Evolutionary conservation across 2,888 invertebrate genomes (phyloP).

Genomic region (Hirtodrosophila alboralis): DNA sequence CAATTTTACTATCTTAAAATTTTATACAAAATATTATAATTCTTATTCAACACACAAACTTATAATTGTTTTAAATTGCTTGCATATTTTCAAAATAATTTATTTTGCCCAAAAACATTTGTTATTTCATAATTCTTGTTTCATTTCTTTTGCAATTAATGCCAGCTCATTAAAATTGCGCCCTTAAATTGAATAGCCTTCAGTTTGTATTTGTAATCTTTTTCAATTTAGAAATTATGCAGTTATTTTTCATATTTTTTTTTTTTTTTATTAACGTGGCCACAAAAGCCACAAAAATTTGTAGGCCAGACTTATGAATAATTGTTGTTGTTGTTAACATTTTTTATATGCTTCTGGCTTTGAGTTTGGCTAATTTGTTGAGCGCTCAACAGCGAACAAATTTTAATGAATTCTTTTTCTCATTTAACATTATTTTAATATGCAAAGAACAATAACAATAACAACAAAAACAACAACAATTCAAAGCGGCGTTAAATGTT

Average conservation of each 20-base stretch:
- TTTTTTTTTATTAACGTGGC: too few relatives aligned
- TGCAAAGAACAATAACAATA: constrained; percentile 36
- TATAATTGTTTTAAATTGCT: too few relatives aligned
- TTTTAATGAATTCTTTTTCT: constrained; percentile 62
- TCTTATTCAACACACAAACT: too few relatives aligned
- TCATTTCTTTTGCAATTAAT: constrained; percentile 8
- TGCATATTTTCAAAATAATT: too few relatives aligned
- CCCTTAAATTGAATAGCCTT: neutral
- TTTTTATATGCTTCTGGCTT: constrained; percentile 14
- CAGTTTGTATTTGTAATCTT: constrained; percentile 13
- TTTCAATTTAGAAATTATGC: constrained; percentile 44
- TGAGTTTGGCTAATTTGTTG: constrained; percentile 64
- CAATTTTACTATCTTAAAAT: too few relatives aligned
- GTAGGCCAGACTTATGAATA: constrained; percentile 25
- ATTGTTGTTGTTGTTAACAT: constrained; percentile 14
- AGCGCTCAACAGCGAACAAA: constrained; percentile 31
- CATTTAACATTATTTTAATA: constrained; percentile 47
- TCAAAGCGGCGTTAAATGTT: constrained; percentile 70
- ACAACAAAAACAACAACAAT: constrained; percentile 14
- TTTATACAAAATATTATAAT: too few relatives aligned
- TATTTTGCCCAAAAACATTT: neutral
- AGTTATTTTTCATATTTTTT: constrained; percentile 24
- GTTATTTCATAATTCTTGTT: neutral
- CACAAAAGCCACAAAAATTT: constrained; percentile 20
- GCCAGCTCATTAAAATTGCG: constrained; percentile 1